A percentile compares a stretch with the other conserved stretches of the same genome.
phyloP scores from a whole-genome alignment of 2,888 invertebrate genomes.

The Cephus pulcher region DNA sequence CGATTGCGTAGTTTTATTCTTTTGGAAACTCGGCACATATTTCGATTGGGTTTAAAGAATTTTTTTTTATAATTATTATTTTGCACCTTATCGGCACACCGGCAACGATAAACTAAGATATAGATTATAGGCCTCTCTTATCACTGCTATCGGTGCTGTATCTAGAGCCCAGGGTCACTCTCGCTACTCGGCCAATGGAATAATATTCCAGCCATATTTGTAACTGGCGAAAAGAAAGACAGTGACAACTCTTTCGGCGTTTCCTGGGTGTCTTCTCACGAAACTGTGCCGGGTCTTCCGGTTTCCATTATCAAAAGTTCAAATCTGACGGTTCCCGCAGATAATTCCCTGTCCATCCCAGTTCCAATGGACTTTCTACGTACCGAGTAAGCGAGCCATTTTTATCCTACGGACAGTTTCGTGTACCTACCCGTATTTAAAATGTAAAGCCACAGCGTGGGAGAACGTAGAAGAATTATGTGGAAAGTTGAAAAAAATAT shows the following conservation, averaged over 20 bases:
- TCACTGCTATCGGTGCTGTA: neutral
- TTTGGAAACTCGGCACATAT: neutral
- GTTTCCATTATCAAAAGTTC: neutral
- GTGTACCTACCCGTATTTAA: neutral
- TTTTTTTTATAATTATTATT: neutral
- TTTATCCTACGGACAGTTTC: neutral
- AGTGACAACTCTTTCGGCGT: neutral
- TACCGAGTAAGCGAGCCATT: neutral
- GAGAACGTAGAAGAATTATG: no score
- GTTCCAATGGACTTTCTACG: neutral
- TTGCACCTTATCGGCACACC: neutral
- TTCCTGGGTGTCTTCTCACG: neutral
- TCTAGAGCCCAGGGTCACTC: neutral
- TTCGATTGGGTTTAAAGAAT: no score
- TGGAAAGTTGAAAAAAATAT: no score
- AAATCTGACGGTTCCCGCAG: neutral
- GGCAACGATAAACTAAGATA: neutral
- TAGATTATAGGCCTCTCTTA: neutral
- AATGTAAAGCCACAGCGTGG: neutral
- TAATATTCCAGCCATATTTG: no score
- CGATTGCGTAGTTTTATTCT: neutral
- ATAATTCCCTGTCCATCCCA: neutral
- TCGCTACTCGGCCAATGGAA: neutral
- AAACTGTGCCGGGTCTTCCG: neutral
- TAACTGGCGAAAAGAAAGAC: neutral